These are phyloP conservation scores for Novumbra hubbsi DNA, from an alignment of 2,797 vertebrate species.

Conservation along the genomic window DNA sequence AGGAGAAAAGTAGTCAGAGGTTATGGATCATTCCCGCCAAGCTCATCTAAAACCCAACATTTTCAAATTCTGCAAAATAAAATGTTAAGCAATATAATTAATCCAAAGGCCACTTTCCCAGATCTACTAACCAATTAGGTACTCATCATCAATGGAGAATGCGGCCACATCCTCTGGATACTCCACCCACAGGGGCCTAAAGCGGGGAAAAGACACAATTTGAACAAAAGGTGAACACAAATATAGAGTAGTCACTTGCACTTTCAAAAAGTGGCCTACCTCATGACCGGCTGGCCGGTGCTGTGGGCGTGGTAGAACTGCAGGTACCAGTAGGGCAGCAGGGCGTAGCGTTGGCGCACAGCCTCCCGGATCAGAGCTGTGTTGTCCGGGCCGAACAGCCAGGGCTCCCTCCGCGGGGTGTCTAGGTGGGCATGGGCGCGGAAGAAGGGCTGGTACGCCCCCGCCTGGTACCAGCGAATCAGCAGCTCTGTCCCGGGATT, in stretches of 20 bases:
- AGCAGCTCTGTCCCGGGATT: constrained; percentile 74
- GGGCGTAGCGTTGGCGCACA: constrained; percentile 71
- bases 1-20: neutral
- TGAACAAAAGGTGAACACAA: neutral
- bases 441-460: constrained; percentile 81
- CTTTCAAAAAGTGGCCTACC: constrained; percentile 53
- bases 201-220: neutral
- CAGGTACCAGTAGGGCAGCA: constrained; percentile 81
- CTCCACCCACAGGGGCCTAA: constrained; percentile 48
- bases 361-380: constrained; percentile 62
- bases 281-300: constrained; percentile 74
- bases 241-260: neutral
- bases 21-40: neutral
- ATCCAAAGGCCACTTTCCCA: neutral
- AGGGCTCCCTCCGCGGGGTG: constrained; percentile 78
- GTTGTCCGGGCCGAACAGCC: constrained; percentile 74
- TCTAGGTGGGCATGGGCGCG: constrained; percentile 81
- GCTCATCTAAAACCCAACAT: neutral
- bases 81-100: neutral
- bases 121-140: constrained; percentile 46
- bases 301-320: constrained; percentile 71
- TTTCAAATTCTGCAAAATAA: neutral
- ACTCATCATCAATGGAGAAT: constrained; percentile 44
- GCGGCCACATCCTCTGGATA: constrained; percentile 37
- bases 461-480: constrained; percentile 83